These are phyloP conservation scores for Lycocerus yunnanus DNA, from an alignment of 2,888 invertebrate species.

Conservation along the genomic window DNA sequence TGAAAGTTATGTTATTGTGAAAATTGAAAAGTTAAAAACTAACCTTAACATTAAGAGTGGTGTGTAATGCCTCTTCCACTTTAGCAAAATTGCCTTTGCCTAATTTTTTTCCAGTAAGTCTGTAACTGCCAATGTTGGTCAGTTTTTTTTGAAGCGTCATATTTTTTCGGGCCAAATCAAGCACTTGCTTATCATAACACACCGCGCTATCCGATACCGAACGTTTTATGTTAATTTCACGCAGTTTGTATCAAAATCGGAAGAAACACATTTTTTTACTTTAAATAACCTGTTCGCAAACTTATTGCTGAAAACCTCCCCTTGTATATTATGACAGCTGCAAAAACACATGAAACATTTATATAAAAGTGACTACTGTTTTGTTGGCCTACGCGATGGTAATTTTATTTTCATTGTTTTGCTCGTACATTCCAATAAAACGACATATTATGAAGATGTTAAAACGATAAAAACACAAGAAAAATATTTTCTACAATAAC, in stretches of 20 bases:
- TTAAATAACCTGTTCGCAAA: constrained; percentile 43
- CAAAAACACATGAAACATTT: constrained; percentile 38
- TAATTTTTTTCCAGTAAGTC: constrained; percentile 70
- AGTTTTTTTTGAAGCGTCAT: constrained; percentile 48
- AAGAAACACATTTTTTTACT: constrained; percentile 39
- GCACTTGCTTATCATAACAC: constrained; percentile 42
- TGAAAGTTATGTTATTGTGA: not conserved
- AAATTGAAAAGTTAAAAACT: constrained; percentile 4
- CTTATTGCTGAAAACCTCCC: constrained; percentile 38
- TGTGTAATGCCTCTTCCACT: constrained; percentile 75
- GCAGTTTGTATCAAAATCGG: constrained; percentile 33
- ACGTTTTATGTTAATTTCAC: constrained; percentile 41
- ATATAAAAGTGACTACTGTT: constrained; percentile 32
- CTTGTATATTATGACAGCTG: constrained; percentile 36
- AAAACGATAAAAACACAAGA: constrained; percentile 12
- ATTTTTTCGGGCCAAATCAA: constrained; percentile 18
- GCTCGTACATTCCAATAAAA: constrained; percentile 5
- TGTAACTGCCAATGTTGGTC: constrained; percentile 70
- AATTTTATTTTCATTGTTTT: constrained; percentile 23
- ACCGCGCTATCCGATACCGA: constrained; percentile 30
- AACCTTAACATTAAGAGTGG: constrained; percentile 71
- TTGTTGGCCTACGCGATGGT: constrained; percentile 34
- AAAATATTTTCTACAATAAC: constrained; percentile 13
- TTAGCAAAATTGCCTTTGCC: constrained; percentile 79
- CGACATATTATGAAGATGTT: constrained; percentile 16